Evolutionary conservation across 2,113 vertebrate genomes (phyloP).

Genomic region (Lepisosteus osseus): DNA sequence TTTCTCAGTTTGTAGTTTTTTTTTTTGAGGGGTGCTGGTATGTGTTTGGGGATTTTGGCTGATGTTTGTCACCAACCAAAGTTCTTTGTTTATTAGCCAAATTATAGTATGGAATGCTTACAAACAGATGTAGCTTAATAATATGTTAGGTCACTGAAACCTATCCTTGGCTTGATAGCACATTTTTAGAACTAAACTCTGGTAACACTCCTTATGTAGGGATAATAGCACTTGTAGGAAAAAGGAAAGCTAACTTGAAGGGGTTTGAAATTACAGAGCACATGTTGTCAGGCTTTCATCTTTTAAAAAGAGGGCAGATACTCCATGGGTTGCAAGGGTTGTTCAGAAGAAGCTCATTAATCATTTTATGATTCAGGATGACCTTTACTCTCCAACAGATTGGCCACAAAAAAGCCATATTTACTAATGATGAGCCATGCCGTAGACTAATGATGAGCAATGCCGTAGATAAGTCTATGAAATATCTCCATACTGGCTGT

Average conservation of each 20-base stretch:
- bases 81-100: too few relatives aligned
- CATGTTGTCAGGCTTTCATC: constrained; percentile 42
- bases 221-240: constrained; percentile 55
- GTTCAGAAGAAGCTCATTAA: constrained; percentile 54
- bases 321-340: constrained; percentile 40
- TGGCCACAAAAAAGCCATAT: constrained; percentile 16
- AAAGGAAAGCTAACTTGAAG: constrained; percentile 11
- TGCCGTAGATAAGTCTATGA: constrained; percentile 6
- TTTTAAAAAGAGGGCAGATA: constrained; percentile 31
- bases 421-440: constrained; percentile 23
- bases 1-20: too few relatives aligned
- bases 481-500: background rate
- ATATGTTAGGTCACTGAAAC: constrained; percentile 46
- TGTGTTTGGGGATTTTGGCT: too few relatives aligned
- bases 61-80: too few relatives aligned
- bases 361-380: constrained; percentile 48
- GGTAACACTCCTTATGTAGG: constrained; percentile 53
- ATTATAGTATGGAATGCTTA: too few relatives aligned
- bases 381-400: constrained; percentile 13
- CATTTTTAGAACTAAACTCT: constrained; percentile 50
- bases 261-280: constrained; percentile 46
- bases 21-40: too few relatives aligned
- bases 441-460: constrained; percentile 23
- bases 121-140: constrained; percentile 50
- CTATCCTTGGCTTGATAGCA: constrained; percentile 61